Conservation (phyloP, 2,888 invertebrate genomes). For the Spodoptera picta region DNA sequence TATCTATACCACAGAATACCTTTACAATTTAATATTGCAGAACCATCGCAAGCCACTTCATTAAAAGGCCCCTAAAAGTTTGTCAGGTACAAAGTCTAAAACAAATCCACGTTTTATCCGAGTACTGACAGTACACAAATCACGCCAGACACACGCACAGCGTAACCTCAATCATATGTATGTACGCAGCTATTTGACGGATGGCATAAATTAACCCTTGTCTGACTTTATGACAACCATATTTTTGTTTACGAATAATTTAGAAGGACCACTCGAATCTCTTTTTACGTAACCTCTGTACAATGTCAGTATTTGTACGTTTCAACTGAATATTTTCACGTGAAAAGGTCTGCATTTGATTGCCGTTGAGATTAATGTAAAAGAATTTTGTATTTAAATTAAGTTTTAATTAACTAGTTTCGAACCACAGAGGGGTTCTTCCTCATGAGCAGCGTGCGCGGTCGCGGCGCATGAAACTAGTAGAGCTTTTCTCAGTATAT, state of each 20-base stretch:
- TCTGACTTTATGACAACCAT: constrained; percentile 47
- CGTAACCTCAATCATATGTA: constrained; percentile 30
- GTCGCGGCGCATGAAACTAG: too few relatives aligned
- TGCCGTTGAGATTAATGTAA: constrained; percentile 23
- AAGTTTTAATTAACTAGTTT: too few relatives aligned
- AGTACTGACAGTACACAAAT: constrained; percentile 36
- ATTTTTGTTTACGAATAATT: constrained; percentile 54
- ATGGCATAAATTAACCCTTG: constrained; percentile 57
- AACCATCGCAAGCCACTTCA: not conserved
- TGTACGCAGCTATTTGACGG: constrained; percentile 40
- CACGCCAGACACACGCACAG: constrained; percentile 24
- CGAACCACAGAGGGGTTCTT: too few relatives aligned
- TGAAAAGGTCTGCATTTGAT: constrained; percentile 28
- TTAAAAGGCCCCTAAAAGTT: constrained; percentile 6
- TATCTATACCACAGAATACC: too few relatives aligned
- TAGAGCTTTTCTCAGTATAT: too few relatives aligned
- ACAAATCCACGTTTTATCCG: constrained; percentile 11
- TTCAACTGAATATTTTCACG: constrained; percentile 10
- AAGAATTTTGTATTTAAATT: constrained; percentile 6
- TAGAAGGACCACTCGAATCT: constrained; percentile 34
- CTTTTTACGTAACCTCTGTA: constrained; percentile 27
- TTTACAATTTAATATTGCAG: too few relatives aligned
- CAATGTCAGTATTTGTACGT: constrained; percentile 22
- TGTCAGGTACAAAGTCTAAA: constrained; percentile 1
- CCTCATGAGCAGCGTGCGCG: too few relatives aligned